Base-by-base conservation (phyloP, 2,113 vertebrate genomes). In the Tichodroma muraria region DNA sequence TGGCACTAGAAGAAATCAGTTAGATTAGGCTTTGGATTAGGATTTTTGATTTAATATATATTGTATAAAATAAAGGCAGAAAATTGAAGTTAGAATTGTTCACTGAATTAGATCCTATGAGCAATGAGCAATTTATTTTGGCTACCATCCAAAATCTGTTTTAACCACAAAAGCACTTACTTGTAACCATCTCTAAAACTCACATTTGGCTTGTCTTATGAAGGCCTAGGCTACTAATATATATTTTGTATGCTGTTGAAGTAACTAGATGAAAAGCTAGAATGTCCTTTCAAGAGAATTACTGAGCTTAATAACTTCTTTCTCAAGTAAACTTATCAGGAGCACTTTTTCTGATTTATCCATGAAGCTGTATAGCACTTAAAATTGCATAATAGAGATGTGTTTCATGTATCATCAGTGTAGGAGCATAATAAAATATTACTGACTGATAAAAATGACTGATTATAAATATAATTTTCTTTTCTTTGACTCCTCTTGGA, bases 221-320 rank as follows among this genome's bases (percentile, higher is more conserved):
- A 84, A 68, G 9, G 28, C 22, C 60, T 81, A 60, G 35, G 28
- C 76, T 75, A 85, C 53, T 76, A 80, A 89, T 69, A 79, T 12
- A 57, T 92, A 35, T 72, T 93, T 71, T 94, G 42, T 71, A 53
- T 81, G 78, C 70, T 87, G 35, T 19, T 89, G 66, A 83, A 92
- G 70, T 81, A 79, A 49, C 13, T 57, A 92, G 80, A 72, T 92
- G 61, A 87, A 95, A 90, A 76, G 28, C 31, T 89, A 68, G 45
- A 68, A 76, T 79, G 53, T 87, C 31, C 27, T 95, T 95, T 93
- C 75, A 93, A 57, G 70, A 53, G 16, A 93, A 65, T 37, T 93
- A 57, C 65, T 94, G 70, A 76, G 38, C 40, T 86, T 89, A 92
- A 81, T 86, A 47, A 75, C 35, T 84, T 84, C 38, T 68, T 81